phyloP scores from a whole-genome alignment of 2,888 invertebrate genomes.

The Drosophila paracracens region DNA sequence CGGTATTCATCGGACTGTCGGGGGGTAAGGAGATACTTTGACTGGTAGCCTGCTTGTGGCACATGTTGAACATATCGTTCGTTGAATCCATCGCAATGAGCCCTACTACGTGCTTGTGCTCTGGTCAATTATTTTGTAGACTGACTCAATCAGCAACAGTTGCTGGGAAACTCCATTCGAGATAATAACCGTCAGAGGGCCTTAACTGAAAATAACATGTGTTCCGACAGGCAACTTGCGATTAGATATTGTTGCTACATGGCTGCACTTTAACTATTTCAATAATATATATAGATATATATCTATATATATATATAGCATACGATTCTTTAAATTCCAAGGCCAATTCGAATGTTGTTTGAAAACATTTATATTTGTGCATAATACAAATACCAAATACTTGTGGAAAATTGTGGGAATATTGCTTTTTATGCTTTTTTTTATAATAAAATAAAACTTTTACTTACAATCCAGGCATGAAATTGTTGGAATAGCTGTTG shows the following conservation, averaged over 20 bases:
- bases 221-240: background rate
- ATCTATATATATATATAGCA: background rate
- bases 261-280: background rate
- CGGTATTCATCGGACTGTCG: constrained; percentile 14
- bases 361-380: background rate
- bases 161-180: constrained; percentile 23
- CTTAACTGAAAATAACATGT: constrained; percentile 4
- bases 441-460: too few relatives aligned
- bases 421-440: too few relatives aligned
- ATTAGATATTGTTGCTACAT: constrained; percentile 2
- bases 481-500: background rate
- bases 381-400: background rate
- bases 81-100: constrained; percentile 29
- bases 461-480: too few relatives aligned
- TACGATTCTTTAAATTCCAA: background rate
- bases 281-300: background rate
- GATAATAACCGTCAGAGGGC: constrained; percentile 38
- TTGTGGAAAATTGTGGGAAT: background rate
- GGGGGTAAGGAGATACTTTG: constrained; percentile 12
- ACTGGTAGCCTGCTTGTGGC: constrained; percentile 33
- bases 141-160: constrained; percentile 25
- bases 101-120: constrained; percentile 38
- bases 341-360: background rate
- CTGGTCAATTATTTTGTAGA: constrained; percentile 7
- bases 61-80: constrained; percentile 52